Evolutionary conservation across 2,113 vertebrate genomes (phyloP).

Genomic region (Campylomormyrus numenius): DNA sequence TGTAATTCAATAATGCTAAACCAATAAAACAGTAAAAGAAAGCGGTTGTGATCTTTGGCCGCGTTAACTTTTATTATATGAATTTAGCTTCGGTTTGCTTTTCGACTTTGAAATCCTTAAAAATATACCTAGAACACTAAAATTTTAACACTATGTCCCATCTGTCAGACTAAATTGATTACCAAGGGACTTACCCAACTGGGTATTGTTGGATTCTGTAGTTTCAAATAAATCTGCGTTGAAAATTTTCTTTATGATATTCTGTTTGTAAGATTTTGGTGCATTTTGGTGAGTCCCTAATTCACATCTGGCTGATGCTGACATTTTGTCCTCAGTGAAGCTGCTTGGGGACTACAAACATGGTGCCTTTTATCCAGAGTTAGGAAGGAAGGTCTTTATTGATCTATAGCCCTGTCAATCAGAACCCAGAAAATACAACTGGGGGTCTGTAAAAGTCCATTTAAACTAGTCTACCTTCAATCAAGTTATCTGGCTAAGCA

Average conservation of each 20-base stretch:
- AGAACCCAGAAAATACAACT: background rate
- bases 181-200: background rate
- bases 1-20: background rate
- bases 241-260: background rate
- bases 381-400: background rate
- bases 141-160: background rate
- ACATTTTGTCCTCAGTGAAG: background rate
- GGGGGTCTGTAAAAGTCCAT: background rate
- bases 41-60: no score
- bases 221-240: no score
- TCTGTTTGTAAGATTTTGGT: background rate
- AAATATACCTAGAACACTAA: no score
- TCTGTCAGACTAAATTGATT: background rate
- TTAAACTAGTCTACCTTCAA: background rate
- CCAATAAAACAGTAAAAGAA: background rate
- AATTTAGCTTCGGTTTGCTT: no score
- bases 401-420: background rate
- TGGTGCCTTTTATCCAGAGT: background rate
- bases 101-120: no score
- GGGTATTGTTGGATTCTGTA: no score
- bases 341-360: background rate
- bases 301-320: background rate
- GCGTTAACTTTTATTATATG: no score
- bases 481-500: background rate
- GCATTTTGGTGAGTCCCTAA: background rate